A percentile compares a stretch with the other conserved stretches of the same genome.
These are phyloP conservation scores for Subanguina moxae DNA, from an alignment of 1,140 invertebrate genomes.

Conservation along the genomic window DNA sequence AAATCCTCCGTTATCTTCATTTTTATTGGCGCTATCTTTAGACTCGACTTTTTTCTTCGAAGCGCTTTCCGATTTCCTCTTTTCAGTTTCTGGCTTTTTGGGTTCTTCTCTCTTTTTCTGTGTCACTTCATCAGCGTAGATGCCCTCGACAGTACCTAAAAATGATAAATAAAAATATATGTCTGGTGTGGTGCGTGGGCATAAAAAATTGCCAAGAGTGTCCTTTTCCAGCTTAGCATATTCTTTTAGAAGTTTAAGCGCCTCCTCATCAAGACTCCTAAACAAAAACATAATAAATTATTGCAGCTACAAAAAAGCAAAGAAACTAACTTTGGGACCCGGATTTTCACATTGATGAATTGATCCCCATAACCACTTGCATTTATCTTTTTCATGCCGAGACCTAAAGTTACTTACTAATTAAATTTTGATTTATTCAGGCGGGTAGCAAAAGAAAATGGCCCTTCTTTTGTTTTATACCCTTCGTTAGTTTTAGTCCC, in stretches of 20 bases:
- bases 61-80: neutral
- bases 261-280: neutral
- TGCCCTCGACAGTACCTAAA: conserved; percentile 13
- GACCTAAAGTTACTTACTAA: conserved; percentile 59
- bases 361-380: conserved; percentile 88
- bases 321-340: conserved; percentile 63
- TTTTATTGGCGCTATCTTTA: no score
- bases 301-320: neutral
- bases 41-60: no score
- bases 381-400: conserved; percentile 87
- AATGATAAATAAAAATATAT: neutral
- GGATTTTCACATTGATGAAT: conserved; percentile 88
- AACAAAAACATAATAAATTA: neutral
- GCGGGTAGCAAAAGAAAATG: neutral
- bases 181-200: no score
- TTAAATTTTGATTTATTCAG: neutral
- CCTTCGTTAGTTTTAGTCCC: no score
- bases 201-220: neutral
- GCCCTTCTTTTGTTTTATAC: no score
- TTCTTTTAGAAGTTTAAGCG: neutral
- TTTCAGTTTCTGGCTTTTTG: neutral
- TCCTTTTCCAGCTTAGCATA: conserved; percentile 6
- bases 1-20: no score
- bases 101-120: no score
- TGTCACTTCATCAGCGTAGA: neutral